Evolutionary conservation across 1,140 invertebrate genomes (phyloP), one percentile per base, ranked within the genome.

Genomic region (Heliconius melpomene): DNA sequence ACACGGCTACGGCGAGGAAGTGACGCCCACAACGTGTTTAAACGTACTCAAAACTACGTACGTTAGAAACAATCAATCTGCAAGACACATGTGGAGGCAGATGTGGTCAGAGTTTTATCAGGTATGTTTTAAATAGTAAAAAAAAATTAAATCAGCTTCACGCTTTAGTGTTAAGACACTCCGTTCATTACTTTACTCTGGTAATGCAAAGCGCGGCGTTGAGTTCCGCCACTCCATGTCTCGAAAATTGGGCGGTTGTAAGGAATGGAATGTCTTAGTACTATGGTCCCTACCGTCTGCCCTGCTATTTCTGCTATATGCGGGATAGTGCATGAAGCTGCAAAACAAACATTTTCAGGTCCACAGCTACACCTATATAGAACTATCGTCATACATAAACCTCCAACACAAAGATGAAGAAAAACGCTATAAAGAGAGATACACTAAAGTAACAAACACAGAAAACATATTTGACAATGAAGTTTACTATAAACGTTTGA

Each of bases 101-200:
- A 87, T 93, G 82, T 94, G 90, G 89, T 85, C 93, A 0, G 91
- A 94, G 60, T 93, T 93, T 60, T 93, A 93, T 85, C 90, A 93
- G 86, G 92, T 91, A 73, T 7, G 50, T n/a, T 60, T 60, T 11
- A n/a, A 60, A 54, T 54, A 8, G 8, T 16, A 16, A 16, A 46
- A 46, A 16, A 46, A 16, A 40, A 32, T 32, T 32, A 16, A 46
- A 16, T 40, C 50, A 20, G 5, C 18, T 52, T 18, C 50, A 50
- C 50, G 16, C 16, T 50, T 40, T 32, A 32, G 3, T 40, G 16
- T 50, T 5, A n/a, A n/a, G n/a, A n/a, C n/a, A n/a, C n/a, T n/a
- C n/a, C 16, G 3, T 50, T 16, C 50, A 52, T 52, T 52, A 18
- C 40, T 52, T 52, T 16, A 6, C 50, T 52, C 18, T 52, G 16